These are phyloP conservation scores for Tanaodytes sp. DNA, from an alignment of 2,888 invertebrate genomes.

Conservation along the genomic window DNA sequence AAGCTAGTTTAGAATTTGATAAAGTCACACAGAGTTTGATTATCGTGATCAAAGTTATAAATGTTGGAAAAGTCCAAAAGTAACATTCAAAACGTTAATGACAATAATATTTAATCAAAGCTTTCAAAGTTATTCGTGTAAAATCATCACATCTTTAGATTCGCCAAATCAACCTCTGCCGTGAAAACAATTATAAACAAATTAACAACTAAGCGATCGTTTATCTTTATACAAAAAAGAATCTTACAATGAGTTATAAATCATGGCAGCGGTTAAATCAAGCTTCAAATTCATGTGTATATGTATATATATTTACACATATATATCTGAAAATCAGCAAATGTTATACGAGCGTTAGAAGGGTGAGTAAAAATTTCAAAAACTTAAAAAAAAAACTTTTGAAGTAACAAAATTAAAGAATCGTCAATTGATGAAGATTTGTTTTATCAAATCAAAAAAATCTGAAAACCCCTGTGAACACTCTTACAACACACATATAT, in stretches of 20 bases:
- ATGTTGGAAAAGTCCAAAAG: constrained; percentile 22
- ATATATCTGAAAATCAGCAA: too few relatives aligned
- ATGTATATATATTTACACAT: constrained; percentile 18
- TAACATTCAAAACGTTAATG: not conserved
- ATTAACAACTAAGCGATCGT: constrained; percentile 11
- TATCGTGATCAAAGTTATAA: constrained; percentile 24
- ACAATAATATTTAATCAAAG: constrained; percentile 3
- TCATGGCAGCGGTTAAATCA: constrained; percentile 37
- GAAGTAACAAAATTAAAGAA: too few relatives aligned
- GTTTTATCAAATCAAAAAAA: too few relatives aligned
- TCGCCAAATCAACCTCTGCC: constrained; percentile 24
- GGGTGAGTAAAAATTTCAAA: too few relatives aligned
- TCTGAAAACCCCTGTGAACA: too few relatives aligned
- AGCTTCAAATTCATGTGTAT: constrained; percentile 20
- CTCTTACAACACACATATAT: too few relatives aligned
- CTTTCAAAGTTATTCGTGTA: constrained; percentile 1
- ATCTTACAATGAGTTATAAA: constrained; percentile 15
- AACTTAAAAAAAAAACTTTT: too few relatives aligned
- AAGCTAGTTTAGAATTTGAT: constrained; percentile 40
- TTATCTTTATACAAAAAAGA: constrained; percentile 7
- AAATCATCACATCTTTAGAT: constrained; percentile 11
- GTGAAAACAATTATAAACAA: not conserved
- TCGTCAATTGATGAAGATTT: too few relatives aligned
- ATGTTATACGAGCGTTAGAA: too few relatives aligned
- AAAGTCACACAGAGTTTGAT: constrained; percentile 40